Evolutionary conservation across 2,113 vertebrate species (phyloP), one percentile per base, ranked within the genome.

Genomic region (Phalacrocorax pelagicus): DNA sequence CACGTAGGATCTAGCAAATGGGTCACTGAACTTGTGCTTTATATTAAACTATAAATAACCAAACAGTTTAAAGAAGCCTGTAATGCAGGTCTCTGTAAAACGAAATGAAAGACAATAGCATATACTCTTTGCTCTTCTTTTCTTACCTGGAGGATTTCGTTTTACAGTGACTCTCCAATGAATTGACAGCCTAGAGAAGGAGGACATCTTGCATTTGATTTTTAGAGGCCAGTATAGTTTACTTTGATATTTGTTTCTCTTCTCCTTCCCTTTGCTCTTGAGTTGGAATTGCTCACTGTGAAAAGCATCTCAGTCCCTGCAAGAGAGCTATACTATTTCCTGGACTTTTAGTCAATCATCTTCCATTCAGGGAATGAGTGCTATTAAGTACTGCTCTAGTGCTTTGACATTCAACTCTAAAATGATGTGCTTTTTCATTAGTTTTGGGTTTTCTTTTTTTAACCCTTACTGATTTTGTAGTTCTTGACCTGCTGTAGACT

Each of bases 1-100:
- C n/a, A n/a, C 0, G 1, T 9, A 32, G 17, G 16, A 86, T 12
- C 3, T 14, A 26, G 26, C 1, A 62, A 81, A 80, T 12, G 1
- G 3, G 2, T 36, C 42, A 42, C 11, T 51, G 34, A 67, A 63
- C 10, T 51, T 94, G n/a, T 71, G 22, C 8, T 80, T 7, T 34
- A 10, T 61, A 19, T 77, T 86, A 52, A 79, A 72, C 20, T 72
- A 18, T 24, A 44, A 88, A 86, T 36, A 88, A 54, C 15, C 44
- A 15, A 59, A 47, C 3, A 52, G 8, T 54, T 90, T 57, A 24
- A 61, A 57, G 9, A 72, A 44, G 5, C 36, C 26, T 63, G 7
- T 47, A 69, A 58, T 38, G 19, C 9, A 80, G 7, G 3, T 44
- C 3, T 46, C 7, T 42, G 11, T 51, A 75, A 91, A 61, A 78